Conservation (phyloP, 2,113 vertebrate species). For the Tonatia bakeri region DNA sequence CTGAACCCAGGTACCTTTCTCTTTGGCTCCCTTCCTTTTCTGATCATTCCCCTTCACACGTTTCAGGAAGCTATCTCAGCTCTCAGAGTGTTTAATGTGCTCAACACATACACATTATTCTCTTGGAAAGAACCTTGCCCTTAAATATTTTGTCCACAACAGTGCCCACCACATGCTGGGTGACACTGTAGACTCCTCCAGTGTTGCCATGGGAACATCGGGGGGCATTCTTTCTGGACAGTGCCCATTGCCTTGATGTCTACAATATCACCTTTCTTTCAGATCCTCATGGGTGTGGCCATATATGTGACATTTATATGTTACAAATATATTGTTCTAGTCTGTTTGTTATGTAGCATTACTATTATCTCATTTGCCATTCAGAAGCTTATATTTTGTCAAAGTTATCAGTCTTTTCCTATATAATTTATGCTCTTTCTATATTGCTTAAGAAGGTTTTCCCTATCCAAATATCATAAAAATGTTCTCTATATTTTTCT, state of each 20-base stretch:
- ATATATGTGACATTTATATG: neutral
- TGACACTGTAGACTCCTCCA: neutral
- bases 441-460: neutral
- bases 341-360: neutral
- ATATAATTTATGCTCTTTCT: neutral
- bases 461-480: neutral
- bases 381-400: neutral
- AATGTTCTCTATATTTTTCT: neutral
- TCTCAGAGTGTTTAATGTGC: neutral
- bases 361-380: neutral
- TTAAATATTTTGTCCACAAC: neutral
- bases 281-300: no score
- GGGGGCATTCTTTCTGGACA: no score
- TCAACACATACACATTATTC: neutral
- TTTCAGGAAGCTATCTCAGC: neutral
- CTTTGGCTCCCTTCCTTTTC: neutral
- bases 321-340: neutral
- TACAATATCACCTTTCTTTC: no score
- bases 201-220: neutral
- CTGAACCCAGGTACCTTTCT: neutral
- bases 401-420: neutral
- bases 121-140: neutral
- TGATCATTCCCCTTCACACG: neutral
- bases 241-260: no score
- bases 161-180: no score